Base-by-base conservation (phyloP, 1,140 invertebrate genomes). In the Dufourea novaeangliae region DNA sequence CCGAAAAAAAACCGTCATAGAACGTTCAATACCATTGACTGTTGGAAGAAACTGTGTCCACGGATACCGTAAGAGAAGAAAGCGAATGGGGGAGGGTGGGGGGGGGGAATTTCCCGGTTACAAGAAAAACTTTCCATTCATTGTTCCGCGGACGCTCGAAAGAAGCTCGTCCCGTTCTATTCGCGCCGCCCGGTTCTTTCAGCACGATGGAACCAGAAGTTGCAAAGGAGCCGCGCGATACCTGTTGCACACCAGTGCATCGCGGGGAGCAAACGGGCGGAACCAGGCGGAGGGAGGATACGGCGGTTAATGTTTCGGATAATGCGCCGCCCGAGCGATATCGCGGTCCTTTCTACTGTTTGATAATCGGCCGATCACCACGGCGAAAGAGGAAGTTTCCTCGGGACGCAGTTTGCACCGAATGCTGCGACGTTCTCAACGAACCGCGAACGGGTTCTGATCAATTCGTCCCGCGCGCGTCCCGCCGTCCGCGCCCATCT, bases 71-170 rank as follows among this genome's bases (percentile, higher is more conserved):
- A 44, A 41, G 41, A 59, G 39, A 56, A 44, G 39, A 44, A 66
- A 66, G 14, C 6, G 25, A 59, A 50, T 17, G 20, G 11, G 37
- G 11, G 17, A 44, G 61, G n/a, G n/a, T n/a, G n/a, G n/a, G n/a
- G n/a, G n/a, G 22, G 54, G 22, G 39, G 37, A 54, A 76, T 76
- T 76, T 83, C 54, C 76, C 62, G 72, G 74, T 61, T 44, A 20
- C 37, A 56, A 50, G 75, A 84, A 85, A 81, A 88, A 83, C 67
- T 85, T 87, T 88, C 80, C 76, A 70, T 72, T 83, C 81, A 87
- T 88, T 87, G 86, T 87, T 79, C 77, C 74, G 29, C 56, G 32
- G 69, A 67, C 74, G 62, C 80, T 52, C n/a, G 25, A n/a, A 79
- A 78, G 73, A 73, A 77, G 69, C 70, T 54, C 64, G 74, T 20